These are phyloP conservation scores for Latheticus oryzae DNA, from an alignment of 2,888 invertebrate genomes.

Conservation along the genomic window DNA sequence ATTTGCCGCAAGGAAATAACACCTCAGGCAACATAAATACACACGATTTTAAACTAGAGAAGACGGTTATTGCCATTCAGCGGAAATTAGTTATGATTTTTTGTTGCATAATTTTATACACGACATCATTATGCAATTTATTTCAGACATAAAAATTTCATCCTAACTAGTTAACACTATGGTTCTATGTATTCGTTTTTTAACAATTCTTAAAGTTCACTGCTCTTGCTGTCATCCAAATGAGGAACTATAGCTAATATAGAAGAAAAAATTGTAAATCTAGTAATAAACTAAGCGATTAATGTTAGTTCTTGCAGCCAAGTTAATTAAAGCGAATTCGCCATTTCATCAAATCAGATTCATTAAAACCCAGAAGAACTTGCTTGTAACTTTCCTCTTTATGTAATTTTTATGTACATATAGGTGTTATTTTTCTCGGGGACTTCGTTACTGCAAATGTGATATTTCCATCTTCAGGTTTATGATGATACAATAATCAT, in stretches of 20 bases:
- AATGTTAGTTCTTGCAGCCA: conserved; percentile 11
- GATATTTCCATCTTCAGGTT: too few species aligned
- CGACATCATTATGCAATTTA: conserved; percentile 22
- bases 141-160: background rate
- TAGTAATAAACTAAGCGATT: conserved; percentile 21
- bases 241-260: too few species aligned
- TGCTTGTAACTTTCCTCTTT: too few species aligned
- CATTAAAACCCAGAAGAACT: too few species aligned
- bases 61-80: conserved; percentile 31
- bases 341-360: conserved; percentile 13
- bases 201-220: conserved; percentile 1
- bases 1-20: conserved; percentile 17
- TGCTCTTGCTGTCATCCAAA: too few species aligned
- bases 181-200: background rate
- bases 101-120: conserved; percentile 19
- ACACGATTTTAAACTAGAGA: conserved; percentile 3
- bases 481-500: too few species aligned
- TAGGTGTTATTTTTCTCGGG: too few species aligned
- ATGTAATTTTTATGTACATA: too few species aligned
- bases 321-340: conserved; percentile 18
- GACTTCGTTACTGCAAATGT: too few species aligned
- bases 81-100: conserved; percentile 30
- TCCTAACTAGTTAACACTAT: background rate
- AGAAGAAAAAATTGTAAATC: conserved; percentile 16
- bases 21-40: conserved; percentile 9